Base-by-base conservation (phyloP, 2,113 vertebrate species). In the Pseudorasbora parva region DNA sequence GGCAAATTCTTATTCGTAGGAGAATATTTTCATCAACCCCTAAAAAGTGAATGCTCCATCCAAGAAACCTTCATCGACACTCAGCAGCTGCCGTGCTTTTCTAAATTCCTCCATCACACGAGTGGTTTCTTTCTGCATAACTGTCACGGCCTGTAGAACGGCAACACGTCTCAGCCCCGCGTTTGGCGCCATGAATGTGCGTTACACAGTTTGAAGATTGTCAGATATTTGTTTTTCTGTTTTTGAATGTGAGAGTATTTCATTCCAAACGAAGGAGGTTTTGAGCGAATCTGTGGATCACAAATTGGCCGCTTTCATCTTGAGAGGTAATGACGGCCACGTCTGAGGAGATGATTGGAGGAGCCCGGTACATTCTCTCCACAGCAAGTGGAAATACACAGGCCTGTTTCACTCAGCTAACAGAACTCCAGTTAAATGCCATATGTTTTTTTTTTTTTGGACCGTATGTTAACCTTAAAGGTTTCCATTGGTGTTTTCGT, bases 201-300 rank as follows among this genome's bases (percentile, higher is more conserved):
- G 45, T 71, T 60, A 66, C 60, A 75, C 60, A 60, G 30, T 60
- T 88, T 89, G 85, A 90, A 85, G 91, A 93, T 92, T 91, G 93
- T 92, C 92, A 83, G 86, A 90, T 89, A 62, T 17, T 17, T 41
- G n/a, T 21, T 37, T 37, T 1, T 45, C 37, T 2, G 41, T 87
- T 88, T 85, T 83, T 84, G 91, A 93, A 93, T 92, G 91, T 92
- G 93, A 76, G 71, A 87, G 78, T 87, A 8, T 75, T 86, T 89
- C 85, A 87, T 73, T 43, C 17, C 25, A 79, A 64, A 64, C 19
- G 49, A 77, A 84, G 73, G 69, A 71, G 66, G 78, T 69, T 81
- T 62, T 76, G 69, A 25, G 60, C 69, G 27, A 30, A 74, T 27
- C 14, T 49, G 10, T 56, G 37, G 59, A n/a, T 74, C 45, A 60